Evolutionary conservation across 2,888 invertebrate species (phyloP).

Genomic region (Galerucella pusilla): DNA sequence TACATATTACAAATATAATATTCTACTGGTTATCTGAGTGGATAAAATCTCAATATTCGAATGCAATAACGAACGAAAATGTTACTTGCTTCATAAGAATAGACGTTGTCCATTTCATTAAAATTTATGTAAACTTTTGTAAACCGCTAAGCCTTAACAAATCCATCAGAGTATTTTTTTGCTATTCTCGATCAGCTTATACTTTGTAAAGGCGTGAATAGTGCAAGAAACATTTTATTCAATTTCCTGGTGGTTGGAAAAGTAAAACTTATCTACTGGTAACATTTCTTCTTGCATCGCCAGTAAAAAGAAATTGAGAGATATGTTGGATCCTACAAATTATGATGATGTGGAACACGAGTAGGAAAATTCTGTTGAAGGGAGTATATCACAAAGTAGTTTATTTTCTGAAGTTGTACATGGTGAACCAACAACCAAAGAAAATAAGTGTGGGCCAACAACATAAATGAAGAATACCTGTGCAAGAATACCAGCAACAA

Average conservation of each 20-base stretch:
- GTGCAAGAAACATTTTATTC: background rate
- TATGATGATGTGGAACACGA: conserved; percentile 5
- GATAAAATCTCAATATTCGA: background rate
- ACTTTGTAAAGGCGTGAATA: conserved; percentile 4
- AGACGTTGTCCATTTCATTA: conserved; percentile 18
- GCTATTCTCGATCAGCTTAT: conserved; percentile 14
- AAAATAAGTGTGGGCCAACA: background rate
- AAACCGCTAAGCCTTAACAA: background rate
- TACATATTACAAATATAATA: conserved; percentile 14
- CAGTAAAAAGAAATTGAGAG: conserved; percentile 6
- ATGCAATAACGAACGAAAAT: background rate
- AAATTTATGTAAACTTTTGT: conserved; percentile 19
- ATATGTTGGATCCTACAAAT: conserved; percentile 1
- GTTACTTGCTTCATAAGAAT: conserved; percentile 12
- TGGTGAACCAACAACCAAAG: background rate
- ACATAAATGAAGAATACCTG: background rate
- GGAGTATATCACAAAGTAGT: background rate
- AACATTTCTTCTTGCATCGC: background rate
- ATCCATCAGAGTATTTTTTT: conserved; percentile 10
- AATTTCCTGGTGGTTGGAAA: background rate
- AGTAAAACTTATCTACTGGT: background rate
- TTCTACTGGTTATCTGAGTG: conserved; percentile 8
- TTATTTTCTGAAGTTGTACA: no score
- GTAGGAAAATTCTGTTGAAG: background rate
- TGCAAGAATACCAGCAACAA: conserved; percentile 15